These are phyloP conservation scores for Apaloderma vittatum DNA, from an alignment of 2,113 vertebrate genomes.

Conservation along the genomic window DNA sequence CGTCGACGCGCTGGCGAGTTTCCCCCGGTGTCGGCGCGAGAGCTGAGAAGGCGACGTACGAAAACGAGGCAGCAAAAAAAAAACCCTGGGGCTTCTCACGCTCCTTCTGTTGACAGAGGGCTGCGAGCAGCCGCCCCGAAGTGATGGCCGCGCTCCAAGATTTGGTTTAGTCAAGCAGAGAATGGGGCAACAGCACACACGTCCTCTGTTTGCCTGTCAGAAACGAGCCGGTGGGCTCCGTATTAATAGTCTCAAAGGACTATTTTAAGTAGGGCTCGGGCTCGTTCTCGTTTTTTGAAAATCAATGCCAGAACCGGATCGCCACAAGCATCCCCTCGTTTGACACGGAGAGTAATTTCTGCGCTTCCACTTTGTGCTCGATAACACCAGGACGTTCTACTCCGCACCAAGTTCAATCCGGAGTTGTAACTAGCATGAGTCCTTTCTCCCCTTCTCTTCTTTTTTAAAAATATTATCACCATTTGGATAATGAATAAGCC, in stretches of 20 bases:
- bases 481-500: background rate
- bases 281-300: background rate
- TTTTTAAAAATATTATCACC: accelerated
- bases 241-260: accelerated
- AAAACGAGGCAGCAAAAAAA: background rate
- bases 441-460: too few relatives aligned
- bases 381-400: background rate
- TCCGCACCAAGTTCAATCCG: accelerated
- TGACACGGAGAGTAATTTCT: accelerated
- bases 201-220: background rate
- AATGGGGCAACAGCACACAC: background rate
- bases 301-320: too few relatives aligned
- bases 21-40: background rate
- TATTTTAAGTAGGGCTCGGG: background rate
- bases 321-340: accelerated
- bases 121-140: background rate
- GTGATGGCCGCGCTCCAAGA: accelerated
- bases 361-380: background rate
- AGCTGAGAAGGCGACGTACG: background rate
- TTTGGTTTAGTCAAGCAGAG: background rate
- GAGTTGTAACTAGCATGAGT: accelerated
- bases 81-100: accelerated
- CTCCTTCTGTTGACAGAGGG: background rate
- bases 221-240: accelerated
- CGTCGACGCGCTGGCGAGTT: accelerated